Evolutionary conservation across 2,888 invertebrate species (phyloP).

Genomic region (Loripinus fragilis): DNA sequence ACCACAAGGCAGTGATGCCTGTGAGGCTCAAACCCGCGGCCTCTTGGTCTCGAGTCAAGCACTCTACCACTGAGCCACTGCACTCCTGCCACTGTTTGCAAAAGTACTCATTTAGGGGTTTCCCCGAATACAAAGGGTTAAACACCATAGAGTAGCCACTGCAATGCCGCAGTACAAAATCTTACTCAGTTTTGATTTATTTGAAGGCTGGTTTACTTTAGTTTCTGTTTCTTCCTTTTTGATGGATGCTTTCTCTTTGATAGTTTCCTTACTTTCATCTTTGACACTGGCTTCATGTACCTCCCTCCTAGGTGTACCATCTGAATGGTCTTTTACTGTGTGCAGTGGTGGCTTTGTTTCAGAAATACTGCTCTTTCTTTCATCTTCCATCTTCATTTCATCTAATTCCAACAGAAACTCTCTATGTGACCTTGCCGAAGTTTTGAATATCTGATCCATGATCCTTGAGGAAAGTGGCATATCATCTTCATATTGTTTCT

Average conservation of each 20-base stretch:
- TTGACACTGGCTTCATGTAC: not conserved
- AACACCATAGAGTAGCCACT: slow-evolving; percentile 3
- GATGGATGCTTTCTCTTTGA: not conserved
- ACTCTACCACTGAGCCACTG: no score
- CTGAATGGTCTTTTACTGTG: slow-evolving; percentile 2
- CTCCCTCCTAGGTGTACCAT: not conserved
- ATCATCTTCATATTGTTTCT: not conserved
- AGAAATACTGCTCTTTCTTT: not conserved
- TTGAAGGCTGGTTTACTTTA: not conserved
- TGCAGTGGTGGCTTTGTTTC: slow-evolving; percentile 25
- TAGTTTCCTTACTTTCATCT: not conserved
- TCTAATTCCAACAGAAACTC: not conserved
- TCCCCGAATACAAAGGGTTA: no score
- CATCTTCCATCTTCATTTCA: not conserved
- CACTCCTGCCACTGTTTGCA: no score
- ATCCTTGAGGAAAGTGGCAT: not conserved
- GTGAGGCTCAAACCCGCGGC: no score
- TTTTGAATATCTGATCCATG: slow-evolving; percentile 34
- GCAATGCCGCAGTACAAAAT: slow-evolving; percentile 11
- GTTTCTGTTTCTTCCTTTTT: not conserved
- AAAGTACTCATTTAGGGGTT: no score
- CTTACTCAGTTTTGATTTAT: slow-evolving; percentile 13
- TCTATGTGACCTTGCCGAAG: slow-evolving; percentile 24
- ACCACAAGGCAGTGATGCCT: no score
- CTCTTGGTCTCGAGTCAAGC: no score